Conservation (phyloP, 2,888 invertebrate species). For the Cataglyphis albicans region DNA sequence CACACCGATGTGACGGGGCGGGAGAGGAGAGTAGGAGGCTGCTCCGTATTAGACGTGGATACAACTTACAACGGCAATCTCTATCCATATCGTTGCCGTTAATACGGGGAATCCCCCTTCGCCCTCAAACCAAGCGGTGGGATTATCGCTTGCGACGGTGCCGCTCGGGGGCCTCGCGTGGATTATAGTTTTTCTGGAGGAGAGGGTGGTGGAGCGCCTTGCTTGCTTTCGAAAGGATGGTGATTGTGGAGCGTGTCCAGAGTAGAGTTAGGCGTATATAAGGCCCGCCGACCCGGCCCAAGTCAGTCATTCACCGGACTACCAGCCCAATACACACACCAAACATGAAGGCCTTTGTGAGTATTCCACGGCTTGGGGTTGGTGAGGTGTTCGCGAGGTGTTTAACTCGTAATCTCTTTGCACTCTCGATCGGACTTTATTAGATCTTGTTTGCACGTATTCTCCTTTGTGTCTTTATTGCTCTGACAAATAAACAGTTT, state of each 20-base stretch:
- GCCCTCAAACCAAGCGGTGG: slow-evolving; percentile 68
- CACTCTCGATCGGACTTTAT: slow-evolving; percentile 25
- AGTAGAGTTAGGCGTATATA: slow-evolving; percentile 86
- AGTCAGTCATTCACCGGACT: slow-evolving; percentile 86
- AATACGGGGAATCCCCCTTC: slow-evolving; percentile 58
- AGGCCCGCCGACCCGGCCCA: slow-evolving; percentile 85
- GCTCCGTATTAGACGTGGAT: slow-evolving; percentile 62
- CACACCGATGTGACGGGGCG: slow-evolving; percentile 68
- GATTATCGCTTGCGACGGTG: slow-evolving; percentile 59
- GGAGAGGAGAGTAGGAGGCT: slow-evolving; percentile 71
- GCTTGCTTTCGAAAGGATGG: slow-evolving; percentile 86
- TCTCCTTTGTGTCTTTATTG: neutral
- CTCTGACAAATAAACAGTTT: neutral
- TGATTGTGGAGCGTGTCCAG: slow-evolving; percentile 86
- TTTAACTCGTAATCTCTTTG: slow-evolving; percentile 26
- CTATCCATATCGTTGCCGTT: slow-evolving; percentile 31
- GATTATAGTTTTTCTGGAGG: slow-evolving; percentile 84
- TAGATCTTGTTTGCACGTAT: slow-evolving; percentile 5
- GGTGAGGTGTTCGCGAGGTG: slow-evolving; percentile 66
- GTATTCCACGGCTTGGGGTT: slow-evolving; percentile 78
- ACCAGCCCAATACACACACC: slow-evolving; percentile 85
- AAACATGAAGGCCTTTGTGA: slow-evolving; percentile 86
- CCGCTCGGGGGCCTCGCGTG: slow-evolving; percentile 73
- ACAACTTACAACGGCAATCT: slow-evolving; percentile 67
- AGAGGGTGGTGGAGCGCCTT: slow-evolving; percentile 81